Conservation (phyloP, 1,140 invertebrate genomes). For the Bemisia tabaci region DNA sequence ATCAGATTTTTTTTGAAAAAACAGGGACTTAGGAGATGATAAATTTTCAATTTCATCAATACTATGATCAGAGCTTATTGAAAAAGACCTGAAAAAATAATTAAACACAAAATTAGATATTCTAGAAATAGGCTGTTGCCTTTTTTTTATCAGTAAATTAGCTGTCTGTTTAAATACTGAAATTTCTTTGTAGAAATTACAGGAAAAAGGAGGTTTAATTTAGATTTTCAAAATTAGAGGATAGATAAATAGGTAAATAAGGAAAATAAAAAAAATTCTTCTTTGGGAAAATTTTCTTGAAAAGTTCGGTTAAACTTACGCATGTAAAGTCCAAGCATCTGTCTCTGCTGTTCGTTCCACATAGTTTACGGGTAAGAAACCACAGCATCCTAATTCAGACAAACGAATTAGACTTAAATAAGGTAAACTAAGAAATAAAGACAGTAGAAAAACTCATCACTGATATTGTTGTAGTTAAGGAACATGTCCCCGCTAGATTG, state of each 20-base stretch:
- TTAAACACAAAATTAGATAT: constrained; percentile 3
- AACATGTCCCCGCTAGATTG: no score
- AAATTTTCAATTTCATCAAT: not conserved
- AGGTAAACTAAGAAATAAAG: no score
- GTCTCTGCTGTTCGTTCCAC: constrained; percentile 71
- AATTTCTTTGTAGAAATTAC: no score
- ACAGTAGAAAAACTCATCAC: no score
- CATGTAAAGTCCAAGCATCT: constrained; percentile 78
- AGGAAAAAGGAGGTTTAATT: no score
- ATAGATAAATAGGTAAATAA: no score
- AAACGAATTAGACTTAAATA: no score
- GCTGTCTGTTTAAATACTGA: no score
- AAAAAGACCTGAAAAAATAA: constrained; percentile 10
- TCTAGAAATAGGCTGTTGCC: not conserved
- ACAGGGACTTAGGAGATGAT: not conserved
- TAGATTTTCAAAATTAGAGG: no score
- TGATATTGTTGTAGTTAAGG: no score
- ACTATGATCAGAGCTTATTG: constrained; percentile 1
- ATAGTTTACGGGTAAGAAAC: constrained; percentile 65
- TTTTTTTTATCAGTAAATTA: not conserved
- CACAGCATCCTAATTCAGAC: constrained; percentile 33
- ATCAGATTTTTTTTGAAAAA: not conserved
- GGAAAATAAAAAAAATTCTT: no score
- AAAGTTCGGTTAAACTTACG: constrained; percentile 25
- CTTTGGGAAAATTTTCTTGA: no score